Base-by-base conservation (phyloP, 1,140 invertebrate species). In the Eupristina koningsbergeri region DNA sequence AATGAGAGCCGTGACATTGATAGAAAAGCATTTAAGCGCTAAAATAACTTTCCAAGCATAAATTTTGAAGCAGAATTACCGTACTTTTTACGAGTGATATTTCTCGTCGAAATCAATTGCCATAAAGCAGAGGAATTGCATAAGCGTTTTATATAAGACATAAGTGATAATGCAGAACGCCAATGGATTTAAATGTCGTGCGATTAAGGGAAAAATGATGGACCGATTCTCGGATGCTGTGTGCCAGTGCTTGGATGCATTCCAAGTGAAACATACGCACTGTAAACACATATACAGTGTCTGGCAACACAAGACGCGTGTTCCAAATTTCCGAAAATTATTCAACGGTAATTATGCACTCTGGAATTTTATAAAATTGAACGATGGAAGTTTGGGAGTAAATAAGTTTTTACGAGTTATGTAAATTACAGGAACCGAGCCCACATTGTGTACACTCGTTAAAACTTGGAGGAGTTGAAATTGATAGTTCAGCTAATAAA, bases 201-300 rank as follows among this genome's bases (percentile, higher is more conserved):
- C 50, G 11, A 9, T 53, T 3, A 2, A 58, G 22, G 13, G 45
- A 81, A 45, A 81, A 81, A 81, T 63, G 53, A 74, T 8, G 50
- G 47, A 13, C n/a, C 69, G 29, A 73, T 73, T 34, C 47, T 45
- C 8, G 9, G 75, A 39, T n/a, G 9, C 19, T 13, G 6, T 6
- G 41, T 77, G 53, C 75, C 75, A 41, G 0, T 13, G 53, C 26
- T 69, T 81, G 80, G 80, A 81, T 50, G 36, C 11, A 63, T 63
- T 81, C 71, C 80, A 81, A 81, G 47, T 26, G 19, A 15, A 63
- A 22, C 29, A 76, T 9, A 41, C n/a, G 47, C 41, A 31, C 41
- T 26, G 36, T 71, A 71, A 50, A 15, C 17, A 75, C 34, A 41
- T 39, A n/a, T 47, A 50, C n/a, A 53, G 22, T 26, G 17, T 31